A percentile compares a stretch with the other conserved stretches of the same genome.
These are phyloP conservation scores for Empidonax alnorum DNA, from an alignment of 2,113 vertebrate genomes.

Conservation along the genomic window DNA sequence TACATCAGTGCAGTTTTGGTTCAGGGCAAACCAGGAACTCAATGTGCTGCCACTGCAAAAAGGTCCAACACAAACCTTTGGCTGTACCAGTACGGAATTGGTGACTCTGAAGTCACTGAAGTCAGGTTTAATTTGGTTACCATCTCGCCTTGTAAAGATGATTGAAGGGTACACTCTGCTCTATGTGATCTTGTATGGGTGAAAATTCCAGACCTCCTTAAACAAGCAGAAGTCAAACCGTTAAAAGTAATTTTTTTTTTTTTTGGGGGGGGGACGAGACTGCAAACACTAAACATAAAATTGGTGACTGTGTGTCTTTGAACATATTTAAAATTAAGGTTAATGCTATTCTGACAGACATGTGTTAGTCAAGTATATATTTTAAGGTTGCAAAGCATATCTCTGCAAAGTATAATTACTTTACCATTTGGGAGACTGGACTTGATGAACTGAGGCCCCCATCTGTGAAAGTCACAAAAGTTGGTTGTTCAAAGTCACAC, in stretches of 20 bases:
- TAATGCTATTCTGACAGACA: neutral
- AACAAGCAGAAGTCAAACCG: neutral
- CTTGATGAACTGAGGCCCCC: neutral
- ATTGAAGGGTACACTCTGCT: neutral
- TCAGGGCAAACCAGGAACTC: neutral
- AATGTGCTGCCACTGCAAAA: neutral
- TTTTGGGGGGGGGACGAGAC: rapidly evolving
- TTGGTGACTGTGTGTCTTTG: neutral
- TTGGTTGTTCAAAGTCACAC: neutral
- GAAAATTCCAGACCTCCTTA: neutral
- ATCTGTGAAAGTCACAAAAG: neutral
- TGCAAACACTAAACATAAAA: neutral
- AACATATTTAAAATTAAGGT: neutral
- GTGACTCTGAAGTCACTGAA: neutral
- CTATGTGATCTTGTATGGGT: neutral
- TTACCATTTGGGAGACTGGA: neutral
- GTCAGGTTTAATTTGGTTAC: neutral
- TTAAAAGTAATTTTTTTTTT: neutral
- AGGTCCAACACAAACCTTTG: neutral
- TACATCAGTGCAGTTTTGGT: neutral
- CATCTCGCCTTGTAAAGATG: neutral
- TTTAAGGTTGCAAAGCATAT: neutral
- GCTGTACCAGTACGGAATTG: neutral
- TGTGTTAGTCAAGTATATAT: neutral
- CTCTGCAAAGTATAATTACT: neutral